phyloP scores from a whole-genome alignment of 2,113 vertebrate genomes.

The Charina bottae region DNA sequence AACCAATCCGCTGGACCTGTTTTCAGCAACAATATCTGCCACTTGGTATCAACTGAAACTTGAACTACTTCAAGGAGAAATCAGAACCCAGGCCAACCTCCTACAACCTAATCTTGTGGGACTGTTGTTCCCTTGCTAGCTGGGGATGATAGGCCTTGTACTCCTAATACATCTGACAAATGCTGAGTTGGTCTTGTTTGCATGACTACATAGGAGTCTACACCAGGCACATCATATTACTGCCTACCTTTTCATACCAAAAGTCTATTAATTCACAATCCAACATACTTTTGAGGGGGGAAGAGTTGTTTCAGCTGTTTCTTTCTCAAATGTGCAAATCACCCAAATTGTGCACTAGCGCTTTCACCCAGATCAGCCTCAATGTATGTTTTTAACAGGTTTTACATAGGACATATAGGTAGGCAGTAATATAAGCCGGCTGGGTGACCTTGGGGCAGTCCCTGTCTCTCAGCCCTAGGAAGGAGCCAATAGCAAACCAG shows the following conservation, averaged over 20 bases:
- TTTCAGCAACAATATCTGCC: conserved; percentile 30
- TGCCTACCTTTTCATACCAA: neutral
- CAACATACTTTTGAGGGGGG: neutral
- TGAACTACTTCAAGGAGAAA: conserved; percentile 10
- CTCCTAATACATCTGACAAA: neutral
- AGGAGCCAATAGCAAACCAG: no score
- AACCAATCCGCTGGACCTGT: conserved; percentile 33
- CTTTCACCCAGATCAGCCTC: neutral
- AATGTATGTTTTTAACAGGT: neutral
- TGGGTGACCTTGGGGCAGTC: no score
- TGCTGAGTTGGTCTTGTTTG: neutral
- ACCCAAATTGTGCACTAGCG: neutral
- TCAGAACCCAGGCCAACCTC: neutral
- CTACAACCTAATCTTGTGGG: neutral
- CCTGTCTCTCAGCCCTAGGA: no score
- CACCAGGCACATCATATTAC: neutral
- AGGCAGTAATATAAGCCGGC: no score
- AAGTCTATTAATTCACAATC: neutral
- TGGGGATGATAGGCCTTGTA: neutral
- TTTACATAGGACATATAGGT: neutral
- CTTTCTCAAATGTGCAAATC: neutral
- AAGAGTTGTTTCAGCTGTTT: neutral
- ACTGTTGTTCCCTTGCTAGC: neutral
- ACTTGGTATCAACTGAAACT: neutral
- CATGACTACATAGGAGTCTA: neutral